Conservation (phyloP, 2,888 invertebrate species). For the Drosophila eohydei region DNA sequence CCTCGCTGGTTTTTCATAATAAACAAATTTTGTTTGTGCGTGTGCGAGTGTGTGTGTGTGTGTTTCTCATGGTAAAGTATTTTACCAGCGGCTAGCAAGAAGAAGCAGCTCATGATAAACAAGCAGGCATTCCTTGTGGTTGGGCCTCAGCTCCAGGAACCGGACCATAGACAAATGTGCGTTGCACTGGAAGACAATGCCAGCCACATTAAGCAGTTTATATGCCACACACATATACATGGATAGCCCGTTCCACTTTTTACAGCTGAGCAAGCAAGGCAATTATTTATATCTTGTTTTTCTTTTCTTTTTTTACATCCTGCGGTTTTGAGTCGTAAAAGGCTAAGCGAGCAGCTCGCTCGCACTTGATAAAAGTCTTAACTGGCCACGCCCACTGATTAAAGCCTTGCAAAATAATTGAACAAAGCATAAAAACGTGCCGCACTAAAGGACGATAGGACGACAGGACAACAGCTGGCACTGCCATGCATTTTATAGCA, state of each 20-base stretch:
- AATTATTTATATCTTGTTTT: constrained; percentile 80
- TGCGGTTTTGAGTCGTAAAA: constrained; percentile 29
- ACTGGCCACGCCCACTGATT: constrained; percentile 39
- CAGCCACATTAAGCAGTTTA: constrained; percentile 58
- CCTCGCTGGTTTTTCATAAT: constrained; percentile 79
- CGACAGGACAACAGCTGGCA: constrained; percentile 31
- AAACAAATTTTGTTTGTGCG: constrained; percentile 66
- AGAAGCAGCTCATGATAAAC: constrained; percentile 10
- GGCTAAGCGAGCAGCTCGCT: constrained; percentile 6
- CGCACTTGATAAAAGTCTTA: constrained; percentile 52
- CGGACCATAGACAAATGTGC: constrained; percentile 62
- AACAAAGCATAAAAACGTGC: constrained; percentile 26
- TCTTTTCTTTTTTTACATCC: constrained; percentile 18
- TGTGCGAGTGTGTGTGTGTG: constrained; percentile 8
- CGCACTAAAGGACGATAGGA: neutral
- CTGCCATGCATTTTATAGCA: constrained; percentile 71
- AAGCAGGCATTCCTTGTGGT: constrained; percentile 54
- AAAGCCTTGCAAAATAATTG: constrained; percentile 43
- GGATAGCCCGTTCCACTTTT: constrained; percentile 41
- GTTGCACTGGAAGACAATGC: constrained; percentile 75
- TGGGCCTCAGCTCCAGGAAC: constrained; percentile 15
- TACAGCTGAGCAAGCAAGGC: constrained; percentile 79
- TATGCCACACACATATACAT: constrained; percentile 12
- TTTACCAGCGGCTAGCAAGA: constrained; percentile 10
- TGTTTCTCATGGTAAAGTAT: neutral